Conservation (phyloP, 2,888 invertebrate species). For the Heliconius cydno region DNA sequence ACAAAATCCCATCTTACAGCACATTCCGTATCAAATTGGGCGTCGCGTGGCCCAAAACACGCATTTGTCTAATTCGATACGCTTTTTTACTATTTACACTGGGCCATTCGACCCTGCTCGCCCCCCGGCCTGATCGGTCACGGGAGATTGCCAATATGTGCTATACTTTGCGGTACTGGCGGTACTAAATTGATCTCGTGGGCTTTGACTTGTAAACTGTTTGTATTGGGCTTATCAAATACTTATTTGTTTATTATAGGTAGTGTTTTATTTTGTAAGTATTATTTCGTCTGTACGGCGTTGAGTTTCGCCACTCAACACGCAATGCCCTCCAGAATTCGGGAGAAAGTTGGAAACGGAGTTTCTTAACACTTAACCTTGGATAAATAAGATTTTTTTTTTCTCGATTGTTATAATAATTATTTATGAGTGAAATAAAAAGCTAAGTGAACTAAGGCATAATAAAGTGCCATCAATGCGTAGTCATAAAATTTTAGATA, state of each 20-base stretch:
- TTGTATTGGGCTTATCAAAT: constrained; percentile 8
- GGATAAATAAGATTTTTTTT: too few relatives aligned
- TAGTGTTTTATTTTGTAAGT: neutral
- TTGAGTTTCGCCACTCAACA: too few relatives aligned
- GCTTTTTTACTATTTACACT: constrained; percentile 78
- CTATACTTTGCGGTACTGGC: constrained; percentile 69
- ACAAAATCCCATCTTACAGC: constrained; percentile 47
- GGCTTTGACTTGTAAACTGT: constrained; percentile 46
- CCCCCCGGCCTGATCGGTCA: constrained; percentile 69
- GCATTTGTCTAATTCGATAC: constrained; percentile 80
- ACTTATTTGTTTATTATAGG: neutral
- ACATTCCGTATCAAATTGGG: constrained; percentile 62
- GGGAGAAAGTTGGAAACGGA: too few relatives aligned
- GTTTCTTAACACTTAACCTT: too few relatives aligned
- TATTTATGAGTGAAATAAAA: too few relatives aligned
- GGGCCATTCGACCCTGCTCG: constrained; percentile 59
- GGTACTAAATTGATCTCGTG: constrained; percentile 58
- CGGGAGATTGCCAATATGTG: constrained; percentile 79
- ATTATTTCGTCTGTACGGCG: neutral
- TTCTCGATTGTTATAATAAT: too few relatives aligned
- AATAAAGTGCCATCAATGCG: too few relatives aligned
- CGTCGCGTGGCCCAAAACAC: constrained; percentile 80
- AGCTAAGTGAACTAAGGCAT: too few relatives aligned
- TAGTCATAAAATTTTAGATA: too few relatives aligned
- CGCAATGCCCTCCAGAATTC: too few relatives aligned